Base-by-base conservation (phyloP, 1,140 invertebrate genomes). In the Hypothenemus hampei region DNA sequence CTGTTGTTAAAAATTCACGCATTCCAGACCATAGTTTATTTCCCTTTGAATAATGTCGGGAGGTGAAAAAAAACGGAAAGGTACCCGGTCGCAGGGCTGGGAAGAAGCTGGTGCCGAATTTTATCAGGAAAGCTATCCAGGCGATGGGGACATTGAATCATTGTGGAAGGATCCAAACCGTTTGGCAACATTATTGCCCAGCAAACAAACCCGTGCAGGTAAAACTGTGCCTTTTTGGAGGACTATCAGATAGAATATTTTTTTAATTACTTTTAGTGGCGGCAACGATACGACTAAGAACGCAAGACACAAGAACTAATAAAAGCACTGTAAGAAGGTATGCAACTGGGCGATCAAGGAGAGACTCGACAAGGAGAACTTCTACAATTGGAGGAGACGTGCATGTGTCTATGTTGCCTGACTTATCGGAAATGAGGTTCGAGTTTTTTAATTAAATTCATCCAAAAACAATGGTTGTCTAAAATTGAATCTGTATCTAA, bases 41-140 rank as follows among this genome's bases (percentile, higher is more conserved):
- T n/a, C n/a, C n/a, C n/a, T n/a, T n/a, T n/a, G 21, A 54, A 46
- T 58, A 52, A 82, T 82, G 81, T 81, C 80, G 18, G 80, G 79
- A 2, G 79, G 80, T 40, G 69, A 73, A 40, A 79, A 78, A 61
- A 80, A 81, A 59, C 72, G 77, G 39, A 74, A 73, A 50, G 65
- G 72, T 22, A 73, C 75, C 24, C 71, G 74, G 23, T 76, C 73
- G 3, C 77, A 81, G 36, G 82, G 85, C 3, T 90, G 87, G 88
- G 87, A 90, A 74, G 87, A 89, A 69, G 88, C 87, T 20, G 86
- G 86, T 1, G 81, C 79, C 5, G 88, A 91, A 73, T 91, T 91
- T 74, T 90, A 89, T 73, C 85, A 89, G 67, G 88, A 90, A 71
- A 80, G 84, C 63, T 91, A 89, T 72, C 86, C 87, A 1, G 82